Evolutionary conservation across 1,140 invertebrate species (phyloP).

Genomic region (Theocolax elegans): DNA sequence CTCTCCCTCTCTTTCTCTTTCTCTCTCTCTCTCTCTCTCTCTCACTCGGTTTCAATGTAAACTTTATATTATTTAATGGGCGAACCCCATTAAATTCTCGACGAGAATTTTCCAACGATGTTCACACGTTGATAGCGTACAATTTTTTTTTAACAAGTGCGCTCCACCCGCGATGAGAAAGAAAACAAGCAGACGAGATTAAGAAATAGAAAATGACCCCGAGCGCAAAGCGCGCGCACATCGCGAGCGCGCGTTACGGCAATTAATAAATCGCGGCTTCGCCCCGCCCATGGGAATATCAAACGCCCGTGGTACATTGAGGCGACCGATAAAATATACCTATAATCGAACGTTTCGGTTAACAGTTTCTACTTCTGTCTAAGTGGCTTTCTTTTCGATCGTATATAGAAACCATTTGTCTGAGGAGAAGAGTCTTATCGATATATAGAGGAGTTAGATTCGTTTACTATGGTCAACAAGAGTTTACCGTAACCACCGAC

Average conservation of each 20-base stretch:
- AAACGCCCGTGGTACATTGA: too few species aligned
- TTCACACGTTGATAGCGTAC: slow-evolving; percentile 39
- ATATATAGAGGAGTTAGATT: too few species aligned
- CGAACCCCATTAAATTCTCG: neutral
- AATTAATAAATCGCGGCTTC: slow-evolving; percentile 39
- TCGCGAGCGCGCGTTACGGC: slow-evolving; percentile 20
- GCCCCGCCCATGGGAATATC: slow-evolving; percentile 27
- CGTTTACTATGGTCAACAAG: too few species aligned
- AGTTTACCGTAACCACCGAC: slow-evolving; percentile 13
- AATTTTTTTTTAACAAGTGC: neutral
- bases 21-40: too few species aligned
- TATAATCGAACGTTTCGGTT: slow-evolving; percentile 6
- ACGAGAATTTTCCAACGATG: slow-evolving; percentile 8
- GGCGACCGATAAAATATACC: too few species aligned
- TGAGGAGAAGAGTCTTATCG: too few species aligned
- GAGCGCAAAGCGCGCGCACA: slow-evolving; percentile 11
- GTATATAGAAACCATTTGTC: slow-evolving; percentile 39
- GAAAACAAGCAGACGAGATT: neutral
- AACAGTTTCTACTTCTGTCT: too few species aligned
- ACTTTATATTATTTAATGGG: slow-evolving; percentile 7
- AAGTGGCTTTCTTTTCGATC: slow-evolving; percentile 31
- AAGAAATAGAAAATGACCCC: slow-evolving; percentile 40
- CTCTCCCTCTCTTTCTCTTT: too few species aligned
- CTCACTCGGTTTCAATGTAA: neutral
- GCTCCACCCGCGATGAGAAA: neutral